These are phyloP conservation scores for Morinoia aosen DNA, from an alignment of 2,888 invertebrate genomes.

Conservation along the genomic window DNA sequence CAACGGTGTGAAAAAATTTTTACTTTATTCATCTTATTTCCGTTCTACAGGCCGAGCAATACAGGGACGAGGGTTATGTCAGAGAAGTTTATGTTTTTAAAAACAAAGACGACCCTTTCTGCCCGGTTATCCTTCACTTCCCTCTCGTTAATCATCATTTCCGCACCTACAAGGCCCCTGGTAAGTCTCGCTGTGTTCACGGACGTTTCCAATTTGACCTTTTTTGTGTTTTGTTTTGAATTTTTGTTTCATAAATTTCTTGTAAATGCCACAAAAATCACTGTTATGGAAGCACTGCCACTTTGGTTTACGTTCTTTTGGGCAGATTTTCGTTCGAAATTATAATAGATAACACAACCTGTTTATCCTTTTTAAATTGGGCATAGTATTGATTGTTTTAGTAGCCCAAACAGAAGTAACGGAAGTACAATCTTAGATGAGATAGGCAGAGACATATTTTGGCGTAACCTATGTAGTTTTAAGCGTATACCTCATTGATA, in stretches of 20 bases:
- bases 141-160: conserved; percentile 72
- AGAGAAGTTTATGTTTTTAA: conserved; percentile 73
- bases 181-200: conserved; percentile 65
- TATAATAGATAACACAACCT: neutral
- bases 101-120: conserved; percentile 71
- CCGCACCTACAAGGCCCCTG: conserved; percentile 71
- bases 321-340: neutral
- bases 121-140: conserved; percentile 73
- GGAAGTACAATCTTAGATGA: too few relatives aligned
- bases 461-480: too few relatives aligned
- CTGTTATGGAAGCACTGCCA: neutral
- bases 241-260: neutral
- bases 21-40: neutral
- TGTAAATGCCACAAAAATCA: neutral
- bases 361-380: neutral
- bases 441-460: too few relatives aligned
- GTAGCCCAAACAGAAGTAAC: too few relatives aligned
- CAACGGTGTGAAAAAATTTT: neutral
- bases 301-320: neutral
- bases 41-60: conserved; percentile 23
- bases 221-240: neutral
- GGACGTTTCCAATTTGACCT: neutral
- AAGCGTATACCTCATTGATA: neutral
- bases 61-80: conserved; percentile 70
- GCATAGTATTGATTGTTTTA: too few relatives aligned